These are phyloP conservation scores for Microcebus jonahi DNA, from an alignment of 2,113 vertebrate species.

Conservation along the genomic window DNA sequence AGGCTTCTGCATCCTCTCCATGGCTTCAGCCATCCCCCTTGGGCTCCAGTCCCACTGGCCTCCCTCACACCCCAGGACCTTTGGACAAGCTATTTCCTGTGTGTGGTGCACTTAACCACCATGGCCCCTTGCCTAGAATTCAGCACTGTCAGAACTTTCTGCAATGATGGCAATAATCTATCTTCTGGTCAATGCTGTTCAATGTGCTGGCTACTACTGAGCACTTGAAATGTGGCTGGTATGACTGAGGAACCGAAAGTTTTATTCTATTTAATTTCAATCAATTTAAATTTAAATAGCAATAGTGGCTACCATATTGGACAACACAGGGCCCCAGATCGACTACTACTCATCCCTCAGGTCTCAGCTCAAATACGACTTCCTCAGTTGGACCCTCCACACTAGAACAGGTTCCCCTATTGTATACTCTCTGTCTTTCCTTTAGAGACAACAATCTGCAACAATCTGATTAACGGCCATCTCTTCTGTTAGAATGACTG, in stretches of 20 bases:
- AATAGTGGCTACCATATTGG: neutral
- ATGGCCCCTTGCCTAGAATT: neutral
- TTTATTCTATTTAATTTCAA: neutral
- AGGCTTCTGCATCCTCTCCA: neutral
- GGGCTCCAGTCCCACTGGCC: neutral
- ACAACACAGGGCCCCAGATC: neutral
- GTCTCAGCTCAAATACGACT: neutral
- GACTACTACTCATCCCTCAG: neutral
- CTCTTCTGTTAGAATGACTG: neutral
- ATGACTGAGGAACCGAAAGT: neutral
- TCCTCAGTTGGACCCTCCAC: neutral
- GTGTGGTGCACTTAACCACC: neutral
- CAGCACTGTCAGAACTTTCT: neutral
- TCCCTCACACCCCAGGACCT: neutral
- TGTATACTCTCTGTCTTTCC: neutral
- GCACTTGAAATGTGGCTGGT: neutral
- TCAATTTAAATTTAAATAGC: conserved; percentile 9
- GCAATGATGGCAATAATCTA: neutral
- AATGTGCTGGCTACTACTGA: neutral
- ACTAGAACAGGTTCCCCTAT: neutral
- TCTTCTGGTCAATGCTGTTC: neutral
- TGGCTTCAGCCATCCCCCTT: neutral
- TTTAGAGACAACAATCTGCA: neutral
- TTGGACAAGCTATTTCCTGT: neutral
- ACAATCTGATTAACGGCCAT: neutral